Evolutionary conservation across 1,140 invertebrate species (phyloP).

Genomic region (Euborellia annulipes): DNA sequence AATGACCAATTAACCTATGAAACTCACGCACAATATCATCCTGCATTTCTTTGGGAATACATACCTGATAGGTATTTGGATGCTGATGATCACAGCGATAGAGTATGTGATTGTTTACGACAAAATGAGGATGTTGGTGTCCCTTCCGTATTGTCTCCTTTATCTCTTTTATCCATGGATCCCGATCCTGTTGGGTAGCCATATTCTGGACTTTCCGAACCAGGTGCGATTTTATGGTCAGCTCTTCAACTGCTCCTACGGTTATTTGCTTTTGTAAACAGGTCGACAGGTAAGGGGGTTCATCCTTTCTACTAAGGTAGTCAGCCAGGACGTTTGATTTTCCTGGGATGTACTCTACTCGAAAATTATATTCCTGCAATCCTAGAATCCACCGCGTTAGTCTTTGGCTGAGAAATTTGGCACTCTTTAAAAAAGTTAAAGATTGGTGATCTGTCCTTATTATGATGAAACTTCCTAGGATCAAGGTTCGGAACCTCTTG

Average conservation of each 20-base stretch:
- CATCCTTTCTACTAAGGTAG: constrained; percentile 11
- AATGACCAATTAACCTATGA: neutral
- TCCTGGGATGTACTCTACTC: constrained; percentile 24
- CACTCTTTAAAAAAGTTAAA: constrained; percentile 23
- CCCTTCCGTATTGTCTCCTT: neutral
- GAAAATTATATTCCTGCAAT: constrained; percentile 23
- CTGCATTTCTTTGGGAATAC: neutral
- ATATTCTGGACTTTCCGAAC: neutral
- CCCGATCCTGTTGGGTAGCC: neutral
- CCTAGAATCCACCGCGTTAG: constrained; percentile 22
- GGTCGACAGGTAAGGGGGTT: neutral
- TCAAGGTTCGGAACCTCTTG: constrained; percentile 24
- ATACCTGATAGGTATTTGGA: neutral
- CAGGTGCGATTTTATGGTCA: neutral
- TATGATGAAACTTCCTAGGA: constrained; percentile 22
- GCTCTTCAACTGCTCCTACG: neutral
- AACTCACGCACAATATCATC: neutral
- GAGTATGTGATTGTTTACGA: neutral
- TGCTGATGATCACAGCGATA: neutral
- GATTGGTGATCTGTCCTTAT: constrained; percentile 28
- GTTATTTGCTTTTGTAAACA: neutral
- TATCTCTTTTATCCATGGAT: neutral
- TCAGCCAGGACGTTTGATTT: constrained; percentile 22
- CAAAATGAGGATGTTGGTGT: neutral
- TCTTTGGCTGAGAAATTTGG: constrained; percentile 17